Evolutionary conservation across 2,797 vertebrate genomes (phyloP), one percentile per base, ranked within the genome.

Genomic region (Echiichthys vipera): DNA sequence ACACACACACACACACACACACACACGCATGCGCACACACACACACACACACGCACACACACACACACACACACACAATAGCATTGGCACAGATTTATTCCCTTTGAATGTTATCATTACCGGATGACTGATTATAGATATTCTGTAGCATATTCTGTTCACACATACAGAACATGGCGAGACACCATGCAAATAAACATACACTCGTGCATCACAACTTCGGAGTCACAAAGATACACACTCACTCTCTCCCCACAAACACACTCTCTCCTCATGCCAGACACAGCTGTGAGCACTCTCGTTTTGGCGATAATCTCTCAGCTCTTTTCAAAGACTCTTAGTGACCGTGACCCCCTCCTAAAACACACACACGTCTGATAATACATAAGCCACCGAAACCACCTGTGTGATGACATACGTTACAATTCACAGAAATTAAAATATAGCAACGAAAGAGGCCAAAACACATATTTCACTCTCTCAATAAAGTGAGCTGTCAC

Each of bases 211-310:
- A 65, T 57, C 39, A 27, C 3, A 15, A 57, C 29, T 67, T 2
- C 7, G 61, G 32, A 65, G 42, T 29, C 54, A 22, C 20, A 29
- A 10, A 51, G 1, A 51, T 7, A 36, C 54, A 55, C 51, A n/a
- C n/a, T 4, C 62, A 4, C 42, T 36, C 32, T 36, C 55, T 40
- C 15, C 18, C 36, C 24, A n/a, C 55, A 57, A 42, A 50, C 49
- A 24, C 25, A 20, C 58, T 9, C 30, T 20, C 45, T 47, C 51
- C 24, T 24, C 25, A 87, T 92, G 92, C 82, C 92, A 92, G 77
- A 78, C 86, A 89, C 92, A 94, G 93, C 92, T 93, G 92, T 88
- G 88, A 82, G 74, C 74, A 65, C 83, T 91, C 71, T 84, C 45
- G 12, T 84, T 89, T 80, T 84, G 73, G 82, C 7, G 61, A 81